phyloP scores from a whole-genome alignment of 2,113 vertebrate species.

The Electrona antarctica region DNA sequence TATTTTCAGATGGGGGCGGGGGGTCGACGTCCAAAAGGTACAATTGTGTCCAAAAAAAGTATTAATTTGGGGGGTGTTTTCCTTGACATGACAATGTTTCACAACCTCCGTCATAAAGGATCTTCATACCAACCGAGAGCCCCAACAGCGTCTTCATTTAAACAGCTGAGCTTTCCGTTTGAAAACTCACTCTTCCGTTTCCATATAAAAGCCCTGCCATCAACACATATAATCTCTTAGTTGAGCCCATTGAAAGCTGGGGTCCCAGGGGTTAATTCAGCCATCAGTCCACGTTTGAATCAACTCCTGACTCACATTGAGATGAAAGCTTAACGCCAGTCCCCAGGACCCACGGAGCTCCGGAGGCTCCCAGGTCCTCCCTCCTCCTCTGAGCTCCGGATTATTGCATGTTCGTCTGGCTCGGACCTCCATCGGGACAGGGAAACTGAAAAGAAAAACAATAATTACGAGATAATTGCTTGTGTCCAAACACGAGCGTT shows the following conservation, averaged over 20 bases:
- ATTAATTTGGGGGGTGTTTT: too few species aligned
- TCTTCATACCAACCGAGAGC: too few species aligned
- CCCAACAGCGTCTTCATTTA: constrained; percentile 85
- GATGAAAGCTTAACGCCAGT: constrained; percentile 90
- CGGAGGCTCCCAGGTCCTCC: constrained; percentile 78
- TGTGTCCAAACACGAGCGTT: constrained; percentile 99
- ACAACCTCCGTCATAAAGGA: constrained; percentile 26
- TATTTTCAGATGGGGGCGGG: too few species aligned
- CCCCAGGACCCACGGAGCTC: constrained; percentile 77
- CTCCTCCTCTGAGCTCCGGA: constrained; percentile 90
- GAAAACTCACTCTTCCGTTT: constrained; percentile 82
- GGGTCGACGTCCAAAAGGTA: too few species aligned
- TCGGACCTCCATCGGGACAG: constrained; percentile 94
- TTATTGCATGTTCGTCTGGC: constrained; percentile 93
- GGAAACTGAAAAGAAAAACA: constrained; percentile 99
- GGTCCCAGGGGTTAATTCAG: constrained; percentile 98
- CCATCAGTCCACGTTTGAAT: constrained; percentile 99
- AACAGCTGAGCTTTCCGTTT: constrained; percentile 86
- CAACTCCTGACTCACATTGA: constrained; percentile 98
- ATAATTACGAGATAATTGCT: constrained; percentile 99
- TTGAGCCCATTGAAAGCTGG: constrained; percentile 95
- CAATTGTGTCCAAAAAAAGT: too few species aligned
- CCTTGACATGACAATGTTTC: not conserved
- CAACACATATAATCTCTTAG: constrained; percentile 99
- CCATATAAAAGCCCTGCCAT: constrained; percentile 94